These are phyloP conservation scores for Gorilla gorilla DNA, from an alignment of 2,113 vertebrate genomes.

Conservation along the genomic window DNA sequence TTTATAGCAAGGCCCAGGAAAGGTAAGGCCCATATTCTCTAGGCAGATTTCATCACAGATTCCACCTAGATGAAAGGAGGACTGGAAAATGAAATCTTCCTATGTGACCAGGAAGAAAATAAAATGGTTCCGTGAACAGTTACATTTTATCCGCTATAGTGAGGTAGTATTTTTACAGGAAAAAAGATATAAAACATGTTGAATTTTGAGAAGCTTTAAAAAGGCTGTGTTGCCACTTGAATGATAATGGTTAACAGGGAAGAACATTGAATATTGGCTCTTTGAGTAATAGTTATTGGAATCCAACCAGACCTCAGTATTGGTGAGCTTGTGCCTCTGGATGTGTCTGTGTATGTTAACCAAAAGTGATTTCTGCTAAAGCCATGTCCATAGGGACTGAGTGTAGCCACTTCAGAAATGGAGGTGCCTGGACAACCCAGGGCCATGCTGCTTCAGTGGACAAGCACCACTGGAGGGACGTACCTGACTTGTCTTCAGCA, in stretches of 20 bases:
- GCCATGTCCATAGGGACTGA: not conserved
- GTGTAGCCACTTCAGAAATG: not conserved
- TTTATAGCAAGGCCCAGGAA: not conserved
- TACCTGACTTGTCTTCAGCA: not conserved
- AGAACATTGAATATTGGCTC: not conserved
- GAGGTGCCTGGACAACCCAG: not conserved
- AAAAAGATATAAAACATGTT: not conserved
- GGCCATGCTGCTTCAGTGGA: accelerated
- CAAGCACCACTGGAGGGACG: not conserved
- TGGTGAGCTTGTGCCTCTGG: not conserved
- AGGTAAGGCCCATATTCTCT: not conserved
- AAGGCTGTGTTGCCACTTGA: not conserved
- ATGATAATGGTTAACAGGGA: not conserved
- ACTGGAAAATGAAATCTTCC: not conserved
- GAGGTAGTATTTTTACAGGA: not conserved
- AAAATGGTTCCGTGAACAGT: not conserved
- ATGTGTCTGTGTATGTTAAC: not conserved
- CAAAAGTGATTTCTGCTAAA: not conserved
- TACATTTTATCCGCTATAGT: not conserved
- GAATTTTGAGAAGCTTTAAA: not conserved
- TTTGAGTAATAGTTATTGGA: not conserved
- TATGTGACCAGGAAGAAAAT: not conserved
- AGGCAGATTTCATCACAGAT: not conserved
- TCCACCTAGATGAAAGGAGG: not conserved
- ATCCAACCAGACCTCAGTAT: not conserved